Evolutionary conservation across 1,140 invertebrate species (phyloP).

Genomic region (Daktulosphaira vitifoliae): DNA sequence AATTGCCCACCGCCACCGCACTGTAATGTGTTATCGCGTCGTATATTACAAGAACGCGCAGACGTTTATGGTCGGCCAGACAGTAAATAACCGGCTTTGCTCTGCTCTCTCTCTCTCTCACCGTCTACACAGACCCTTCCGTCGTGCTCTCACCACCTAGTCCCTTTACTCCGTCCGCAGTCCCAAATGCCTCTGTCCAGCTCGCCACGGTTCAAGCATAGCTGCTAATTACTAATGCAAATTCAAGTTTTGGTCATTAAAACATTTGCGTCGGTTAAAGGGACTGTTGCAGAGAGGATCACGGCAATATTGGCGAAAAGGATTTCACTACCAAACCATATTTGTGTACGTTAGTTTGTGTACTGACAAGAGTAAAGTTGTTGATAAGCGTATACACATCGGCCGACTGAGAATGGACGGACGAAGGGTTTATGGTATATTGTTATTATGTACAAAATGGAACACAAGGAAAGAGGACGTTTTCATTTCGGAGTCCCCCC

Average conservation of each 20-base stretch:
- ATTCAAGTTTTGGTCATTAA: constrained; percentile 27
- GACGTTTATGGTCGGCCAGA: constrained; percentile 33
- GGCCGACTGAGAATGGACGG: not conserved
- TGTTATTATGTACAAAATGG: not conserved
- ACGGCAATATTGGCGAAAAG: not conserved
- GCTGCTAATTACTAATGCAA: constrained; percentile 29
- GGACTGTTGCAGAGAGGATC: not conserved
- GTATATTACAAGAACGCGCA: constrained; percentile 26
- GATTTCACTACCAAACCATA: constrained; percentile 12
- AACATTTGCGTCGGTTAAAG: constrained; percentile 23
- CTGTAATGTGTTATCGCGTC: constrained; percentile 29
- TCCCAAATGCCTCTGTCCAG: no score
- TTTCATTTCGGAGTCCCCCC: constrained; percentile 22
- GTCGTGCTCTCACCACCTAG: not conserved
- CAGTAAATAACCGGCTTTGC: constrained; percentile 31
- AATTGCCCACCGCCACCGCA: not conserved
- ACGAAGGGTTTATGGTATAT: no score
- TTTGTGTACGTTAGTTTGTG: not conserved
- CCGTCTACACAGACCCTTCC: not conserved
- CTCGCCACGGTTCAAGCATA: no score
- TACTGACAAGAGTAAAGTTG: constrained; percentile 25
- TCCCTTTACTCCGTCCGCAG: not conserved
- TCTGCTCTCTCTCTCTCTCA: not conserved
- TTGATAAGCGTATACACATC: constrained; percentile 17
- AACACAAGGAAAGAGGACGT: not conserved